Percentiles rank a stretch among this genome's conserved stretches.
Evolutionary conservation across 2,797 vertebrate genomes (phyloP).

Genomic region (Menidia menidia): DNA sequence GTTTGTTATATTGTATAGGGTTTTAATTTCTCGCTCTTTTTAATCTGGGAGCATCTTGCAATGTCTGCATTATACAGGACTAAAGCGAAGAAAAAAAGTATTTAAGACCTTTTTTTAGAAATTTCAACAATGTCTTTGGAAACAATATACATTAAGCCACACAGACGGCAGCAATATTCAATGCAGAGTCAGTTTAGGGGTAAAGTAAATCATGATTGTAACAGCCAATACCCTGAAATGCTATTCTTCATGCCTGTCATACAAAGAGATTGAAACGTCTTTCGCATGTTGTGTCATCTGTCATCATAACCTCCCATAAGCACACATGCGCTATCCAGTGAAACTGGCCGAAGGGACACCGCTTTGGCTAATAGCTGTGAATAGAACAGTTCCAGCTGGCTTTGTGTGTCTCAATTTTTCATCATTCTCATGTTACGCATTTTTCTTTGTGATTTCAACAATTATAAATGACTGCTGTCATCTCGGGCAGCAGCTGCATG

Average conservation of each 20-base stretch:
- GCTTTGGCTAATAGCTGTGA: constrained; percentile 50
- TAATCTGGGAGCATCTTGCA: not conserved
- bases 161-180: not conserved
- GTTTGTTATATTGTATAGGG: not conserved
- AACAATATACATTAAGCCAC: not conserved
- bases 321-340: not conserved
- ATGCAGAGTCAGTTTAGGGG: not conserved
- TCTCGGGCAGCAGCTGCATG: constrained; percentile 39
- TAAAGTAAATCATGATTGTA: not conserved
- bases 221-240: not conserved
- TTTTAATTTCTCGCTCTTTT: not conserved
- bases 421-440: constrained; percentile 50
- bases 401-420: constrained; percentile 50
- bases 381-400: constrained; percentile 51
- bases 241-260: constrained; percentile 14
- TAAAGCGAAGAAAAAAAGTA: not conserved
- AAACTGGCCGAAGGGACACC: constrained; percentile 12
- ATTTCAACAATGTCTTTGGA: not conserved
- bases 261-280: constrained; percentile 23
- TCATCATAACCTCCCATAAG: constrained; percentile 38
- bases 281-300: constrained; percentile 19
- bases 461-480: constrained; percentile 56
- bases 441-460: constrained; percentile 46
- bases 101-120: not conserved
- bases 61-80: not conserved